phyloP scores from a whole-genome alignment of 2,888 invertebrate species.

The Agrotis clavis region DNA sequence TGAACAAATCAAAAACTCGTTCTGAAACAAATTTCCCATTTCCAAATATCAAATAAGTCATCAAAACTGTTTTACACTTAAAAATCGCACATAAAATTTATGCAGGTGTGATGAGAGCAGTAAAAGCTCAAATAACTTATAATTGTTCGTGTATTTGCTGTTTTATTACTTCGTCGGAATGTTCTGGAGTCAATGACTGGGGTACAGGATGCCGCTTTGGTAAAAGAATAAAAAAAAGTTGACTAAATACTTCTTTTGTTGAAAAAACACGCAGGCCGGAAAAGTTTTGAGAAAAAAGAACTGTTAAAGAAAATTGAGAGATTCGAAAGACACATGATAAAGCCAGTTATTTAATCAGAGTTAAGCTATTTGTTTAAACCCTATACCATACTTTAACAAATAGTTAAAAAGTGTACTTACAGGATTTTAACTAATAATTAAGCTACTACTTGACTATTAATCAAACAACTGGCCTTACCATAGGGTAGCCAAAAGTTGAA shows the following conservation, averaged over 20 bases:
- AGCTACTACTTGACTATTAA: no score
- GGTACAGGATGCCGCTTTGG: background rate
- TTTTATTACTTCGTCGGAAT: slow-evolving; percentile 25
- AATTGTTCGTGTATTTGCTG: slow-evolving; percentile 27
- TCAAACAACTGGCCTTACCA: no score
- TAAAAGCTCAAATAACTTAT: slow-evolving; percentile 37
- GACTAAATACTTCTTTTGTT: background rate
- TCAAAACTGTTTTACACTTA: slow-evolving; percentile 46
- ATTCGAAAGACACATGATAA: no score
- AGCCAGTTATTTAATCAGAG: no score
- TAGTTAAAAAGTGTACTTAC: no score
- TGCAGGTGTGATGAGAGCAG: slow-evolving; percentile 44
- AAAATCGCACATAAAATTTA: slow-evolving; percentile 37
- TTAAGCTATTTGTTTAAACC: no score
- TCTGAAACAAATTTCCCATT: background rate
- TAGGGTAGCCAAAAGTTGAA: no score
- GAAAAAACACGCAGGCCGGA: background rate
- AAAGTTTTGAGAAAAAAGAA: background rate
- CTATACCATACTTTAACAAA: no score
- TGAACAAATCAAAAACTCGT: background rate
- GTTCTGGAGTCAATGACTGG: slow-evolving; percentile 17
- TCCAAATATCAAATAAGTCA: slow-evolving; percentile 40
- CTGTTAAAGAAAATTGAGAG: no score
- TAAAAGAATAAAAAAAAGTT: background rate
- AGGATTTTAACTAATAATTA: no score